Percentiles rank a stretch among this genome's conserved stretches.
Conservation (phyloP, 2,888 invertebrate genomes). For the Cataglyphis altisquamis region DNA sequence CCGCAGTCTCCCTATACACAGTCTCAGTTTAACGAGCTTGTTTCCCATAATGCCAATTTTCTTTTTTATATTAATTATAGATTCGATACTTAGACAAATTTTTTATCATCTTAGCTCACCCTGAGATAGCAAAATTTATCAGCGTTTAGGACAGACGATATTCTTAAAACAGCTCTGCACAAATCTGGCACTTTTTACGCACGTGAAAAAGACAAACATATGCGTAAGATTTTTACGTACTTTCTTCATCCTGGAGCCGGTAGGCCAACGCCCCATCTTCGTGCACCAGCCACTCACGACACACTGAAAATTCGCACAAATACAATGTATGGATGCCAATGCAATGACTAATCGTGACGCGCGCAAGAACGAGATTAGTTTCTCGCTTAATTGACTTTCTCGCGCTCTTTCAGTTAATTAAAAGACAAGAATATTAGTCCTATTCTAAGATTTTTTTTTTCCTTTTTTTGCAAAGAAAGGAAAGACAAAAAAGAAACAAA, state of each 20-base stretch:
- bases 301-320: conserved; percentile 87
- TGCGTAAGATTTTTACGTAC: conserved; percentile 86
- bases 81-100: neutral
- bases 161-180: conserved; percentile 26
- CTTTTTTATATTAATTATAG: neutral
- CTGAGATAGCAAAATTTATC: neutral
- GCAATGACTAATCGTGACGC: conserved; percentile 55
- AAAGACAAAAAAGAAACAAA: conserved; percentile 11
- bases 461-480: neutral
- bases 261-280: conserved; percentile 95
- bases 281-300: conserved; percentile 93
- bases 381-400: neutral
- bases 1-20: neutral
- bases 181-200: neutral
- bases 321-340: conserved; percentile 56
- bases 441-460: neutral
- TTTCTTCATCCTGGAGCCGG: conserved; percentile 93
- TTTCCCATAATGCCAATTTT: neutral
- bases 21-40: neutral
- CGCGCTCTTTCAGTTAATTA: neutral
- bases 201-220: conserved; percentile 59
- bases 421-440: neutral
- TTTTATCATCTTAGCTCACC: neutral
- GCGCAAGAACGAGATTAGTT: neutral
- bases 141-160: neutral